Evolutionary conservation across 2,888 invertebrate species (phyloP), one percentile per base, ranked within the genome.

Genomic region (Mystacides longicornis): DNA sequence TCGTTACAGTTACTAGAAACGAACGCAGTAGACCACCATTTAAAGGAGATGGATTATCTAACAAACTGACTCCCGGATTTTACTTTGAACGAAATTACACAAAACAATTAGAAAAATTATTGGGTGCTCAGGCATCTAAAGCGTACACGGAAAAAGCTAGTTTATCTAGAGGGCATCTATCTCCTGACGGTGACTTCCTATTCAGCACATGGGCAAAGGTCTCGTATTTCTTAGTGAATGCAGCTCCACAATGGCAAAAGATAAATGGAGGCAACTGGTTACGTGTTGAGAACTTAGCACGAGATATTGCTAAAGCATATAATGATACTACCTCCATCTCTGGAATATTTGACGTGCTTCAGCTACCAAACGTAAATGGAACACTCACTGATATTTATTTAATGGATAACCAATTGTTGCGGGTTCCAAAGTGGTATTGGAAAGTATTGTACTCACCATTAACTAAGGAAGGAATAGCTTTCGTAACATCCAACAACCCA

Each of bases 241-340:
- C 67, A 1, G 69, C 68, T 21, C 77, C 76, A 0, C 73, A 77
- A 61, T 78, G 76, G 76, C 71, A 71, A 63, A 63, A 62, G 19
- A 68, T 77, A 45, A 77, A 77, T 62, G 68, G 64, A 5, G 75
- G 73, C 18, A 76, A 76, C 62, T 77, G 77, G 77, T 65, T 67
- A 45, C 64, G 62, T 16, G 61, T 76, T 2, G 77, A 78, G 64
- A 63, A 63, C 19, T 64, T 67, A 31, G 65, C 71, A 1, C 64
- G 77, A 58, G 67, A 67, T 53, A 52, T 68, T 3, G 72, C 74
- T 7, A 64, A 60, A 19, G 57, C 58, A 4, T 65, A 67, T 47
- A 62, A 65, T 22, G 61, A 66, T 33, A 65, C 67, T 52, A 64
- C 61, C 2, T 66, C 77, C 4, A 66, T 67, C 43, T 75, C 77